phyloP scores from a whole-genome alignment of 2,797 vertebrate species.

The Chrysocyon brachyurus region DNA sequence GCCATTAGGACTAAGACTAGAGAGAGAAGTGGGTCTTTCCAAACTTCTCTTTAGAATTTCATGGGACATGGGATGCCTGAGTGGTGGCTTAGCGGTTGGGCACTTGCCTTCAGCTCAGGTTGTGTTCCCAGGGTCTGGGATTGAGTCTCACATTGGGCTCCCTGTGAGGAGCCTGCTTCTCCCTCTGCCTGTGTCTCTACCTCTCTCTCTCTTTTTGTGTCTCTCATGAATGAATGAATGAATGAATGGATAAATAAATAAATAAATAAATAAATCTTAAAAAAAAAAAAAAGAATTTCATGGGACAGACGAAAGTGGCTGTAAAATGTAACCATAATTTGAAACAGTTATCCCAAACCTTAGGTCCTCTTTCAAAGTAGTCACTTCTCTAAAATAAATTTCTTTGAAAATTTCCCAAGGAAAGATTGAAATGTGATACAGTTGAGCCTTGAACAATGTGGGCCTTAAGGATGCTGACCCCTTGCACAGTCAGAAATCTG shows the following conservation, averaged over 20 bases:
- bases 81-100: too few species aligned
- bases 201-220: too few species aligned
- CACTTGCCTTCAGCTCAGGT: too few species aligned
- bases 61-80: neutral
- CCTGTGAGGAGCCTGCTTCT: too few species aligned
- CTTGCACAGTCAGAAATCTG: neutral
- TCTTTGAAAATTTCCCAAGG: neutral
- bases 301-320: neutral
- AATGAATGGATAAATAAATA: too few species aligned
- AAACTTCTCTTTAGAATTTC: neutral
- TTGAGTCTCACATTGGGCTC: too few species aligned
- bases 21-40: neutral
- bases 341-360: neutral
- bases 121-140: too few species aligned
- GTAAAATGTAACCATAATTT: neutral
- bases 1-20: neutral
- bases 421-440: neutral
- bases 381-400: neutral
- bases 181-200: too few species aligned
- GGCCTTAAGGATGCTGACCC: neutral
- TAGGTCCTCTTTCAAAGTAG: neutral
- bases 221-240: too few species aligned
- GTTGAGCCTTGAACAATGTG: neutral
- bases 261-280: too few species aligned
- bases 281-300: neutral